Evolutionary conservation across 1,140 invertebrate species (phyloP).

Genomic region (Pogonus chalceus): DNA sequence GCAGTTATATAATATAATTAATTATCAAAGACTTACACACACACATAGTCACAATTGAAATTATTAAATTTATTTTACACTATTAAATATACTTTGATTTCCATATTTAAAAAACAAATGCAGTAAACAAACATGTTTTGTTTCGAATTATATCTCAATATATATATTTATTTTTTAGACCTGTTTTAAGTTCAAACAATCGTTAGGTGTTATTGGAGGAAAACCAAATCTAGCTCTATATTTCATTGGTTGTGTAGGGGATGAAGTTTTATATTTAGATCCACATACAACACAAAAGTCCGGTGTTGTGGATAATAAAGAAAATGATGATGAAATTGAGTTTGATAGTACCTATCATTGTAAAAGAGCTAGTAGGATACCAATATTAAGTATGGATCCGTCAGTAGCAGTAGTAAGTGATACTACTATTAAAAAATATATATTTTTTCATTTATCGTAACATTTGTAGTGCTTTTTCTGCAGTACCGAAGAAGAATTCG

Average conservation of each 20-base stretch:
- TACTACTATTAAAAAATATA: neutral
- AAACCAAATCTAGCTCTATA: conserved; percentile 97
- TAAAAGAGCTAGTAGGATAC: conserved; percentile 72
- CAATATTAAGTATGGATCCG: conserved; percentile 82
- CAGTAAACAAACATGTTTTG: neutral
- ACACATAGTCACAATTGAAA: neutral
- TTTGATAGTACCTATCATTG: conserved; percentile 82
- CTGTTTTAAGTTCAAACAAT: conserved; percentile 85
- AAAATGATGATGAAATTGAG: conserved; percentile 60
- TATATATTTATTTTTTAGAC: conserved; percentile 49
- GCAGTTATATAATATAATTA: too few relatives aligned
- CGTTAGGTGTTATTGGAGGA: conserved; percentile 92
- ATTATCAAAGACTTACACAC: too few relatives aligned
- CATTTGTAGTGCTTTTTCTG: conserved; percentile 80
- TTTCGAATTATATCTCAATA: conserved; percentile 8
- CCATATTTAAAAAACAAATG: too few relatives aligned
- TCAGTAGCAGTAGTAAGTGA: conserved; percentile 85
- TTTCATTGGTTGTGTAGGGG: conserved; percentile 89
- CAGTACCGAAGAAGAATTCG: conserved; percentile 73
- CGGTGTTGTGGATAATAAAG: conserved; percentile 60
- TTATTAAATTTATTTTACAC: conserved; percentile 3
- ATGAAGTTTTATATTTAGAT: conserved; percentile 89
- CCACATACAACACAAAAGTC: conserved; percentile 86
- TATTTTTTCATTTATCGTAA: conserved; percentile 12
- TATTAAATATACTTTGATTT: conserved; percentile 10